Conservation (phyloP, 2,888 invertebrate species). For the Coleophora flavipennella region DNA sequence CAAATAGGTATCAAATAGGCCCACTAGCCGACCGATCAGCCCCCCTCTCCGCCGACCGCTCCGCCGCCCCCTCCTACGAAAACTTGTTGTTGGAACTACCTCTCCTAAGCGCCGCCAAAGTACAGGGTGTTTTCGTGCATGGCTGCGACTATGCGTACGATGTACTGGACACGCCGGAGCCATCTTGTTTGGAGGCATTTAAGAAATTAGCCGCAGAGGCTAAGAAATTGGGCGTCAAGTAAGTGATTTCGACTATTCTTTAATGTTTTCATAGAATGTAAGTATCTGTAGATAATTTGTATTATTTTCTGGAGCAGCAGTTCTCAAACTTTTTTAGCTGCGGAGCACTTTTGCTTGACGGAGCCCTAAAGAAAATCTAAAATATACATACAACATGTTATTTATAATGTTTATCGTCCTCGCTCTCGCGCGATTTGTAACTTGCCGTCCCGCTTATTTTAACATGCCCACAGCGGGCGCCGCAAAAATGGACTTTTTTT, state of each 20-base stretch:
- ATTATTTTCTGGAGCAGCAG: too few relatives aligned
- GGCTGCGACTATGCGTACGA: constrained; percentile 74
- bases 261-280: too few relatives aligned
- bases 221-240: constrained; percentile 66
- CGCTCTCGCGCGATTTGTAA: too few relatives aligned
- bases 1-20: constrained; percentile 85
- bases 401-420: too few relatives aligned
- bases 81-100: constrained; percentile 23
- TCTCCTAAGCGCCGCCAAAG: constrained; percentile 25
- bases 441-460: too few relatives aligned
- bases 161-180: constrained; percentile 44
- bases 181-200: constrained; percentile 35
- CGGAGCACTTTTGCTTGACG: too few relatives aligned
- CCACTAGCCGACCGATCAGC: constrained; percentile 77
- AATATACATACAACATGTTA: too few relatives aligned
- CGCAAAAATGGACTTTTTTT: too few relatives aligned
- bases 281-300: too few relatives aligned
- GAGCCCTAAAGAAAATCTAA: too few relatives aligned
- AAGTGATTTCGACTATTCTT: constrained; percentile 22
- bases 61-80: constrained; percentile 13
- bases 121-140: constrained; percentile 78
- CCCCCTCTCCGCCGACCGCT: constrained; percentile 63
- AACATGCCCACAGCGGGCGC: too few relatives aligned
- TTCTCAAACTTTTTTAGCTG: too few relatives aligned
- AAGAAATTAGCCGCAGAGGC: constrained; percentile 50